Percentiles rank a stretch among this genome's conserved stretches.
Conservation (phyloP, 2,888 invertebrate species). For the Drosophila ezoana region DNA sequence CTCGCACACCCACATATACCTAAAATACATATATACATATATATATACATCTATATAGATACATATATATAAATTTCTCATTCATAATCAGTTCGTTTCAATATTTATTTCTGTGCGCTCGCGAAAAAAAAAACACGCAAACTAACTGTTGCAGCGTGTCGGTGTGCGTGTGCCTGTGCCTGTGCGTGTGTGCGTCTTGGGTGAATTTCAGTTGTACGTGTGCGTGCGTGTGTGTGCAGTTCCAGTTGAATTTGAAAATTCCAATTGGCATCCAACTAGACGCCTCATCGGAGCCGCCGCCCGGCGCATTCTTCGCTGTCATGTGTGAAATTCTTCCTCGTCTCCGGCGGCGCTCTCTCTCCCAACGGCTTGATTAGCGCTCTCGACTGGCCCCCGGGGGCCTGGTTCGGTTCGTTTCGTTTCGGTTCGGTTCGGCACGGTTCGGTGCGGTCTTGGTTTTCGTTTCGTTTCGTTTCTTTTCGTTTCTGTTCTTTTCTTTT, state of each 20-base stretch:
- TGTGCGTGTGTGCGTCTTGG: constrained; percentile 2
- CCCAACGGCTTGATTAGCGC: constrained; percentile 29
- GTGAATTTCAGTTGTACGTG: not conserved
- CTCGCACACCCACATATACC: not conserved
- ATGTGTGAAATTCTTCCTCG: constrained; percentile 73
- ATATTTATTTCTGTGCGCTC: constrained; percentile 24
- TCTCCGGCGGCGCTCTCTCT: constrained; percentile 10
- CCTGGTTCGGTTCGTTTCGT: constrained; percentile 12
- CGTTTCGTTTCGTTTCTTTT: constrained; percentile 10
- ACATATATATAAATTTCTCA: constrained; percentile 8
- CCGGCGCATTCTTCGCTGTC: constrained; percentile 66
- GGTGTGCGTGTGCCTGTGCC: not conserved
- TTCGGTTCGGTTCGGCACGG: constrained; percentile 7
- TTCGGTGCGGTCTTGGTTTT: not conserved
- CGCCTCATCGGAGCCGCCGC: constrained; percentile 15
- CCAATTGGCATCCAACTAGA: constrained; percentile 26
- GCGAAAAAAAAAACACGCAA: constrained; percentile 4
- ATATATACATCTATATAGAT: not conserved
- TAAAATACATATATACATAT: not conserved
- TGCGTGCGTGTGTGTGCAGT: constrained; percentile 11
- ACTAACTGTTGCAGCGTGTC: constrained; percentile 11
- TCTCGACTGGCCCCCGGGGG: constrained; percentile 8
- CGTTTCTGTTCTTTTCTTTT: not conserved
- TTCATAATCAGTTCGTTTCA: constrained; percentile 14
- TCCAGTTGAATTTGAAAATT: constrained; percentile 19